Evolutionary conservation across 2,888 invertebrate species (phyloP).

Genomic region (Acanthopleura granulata): DNA sequence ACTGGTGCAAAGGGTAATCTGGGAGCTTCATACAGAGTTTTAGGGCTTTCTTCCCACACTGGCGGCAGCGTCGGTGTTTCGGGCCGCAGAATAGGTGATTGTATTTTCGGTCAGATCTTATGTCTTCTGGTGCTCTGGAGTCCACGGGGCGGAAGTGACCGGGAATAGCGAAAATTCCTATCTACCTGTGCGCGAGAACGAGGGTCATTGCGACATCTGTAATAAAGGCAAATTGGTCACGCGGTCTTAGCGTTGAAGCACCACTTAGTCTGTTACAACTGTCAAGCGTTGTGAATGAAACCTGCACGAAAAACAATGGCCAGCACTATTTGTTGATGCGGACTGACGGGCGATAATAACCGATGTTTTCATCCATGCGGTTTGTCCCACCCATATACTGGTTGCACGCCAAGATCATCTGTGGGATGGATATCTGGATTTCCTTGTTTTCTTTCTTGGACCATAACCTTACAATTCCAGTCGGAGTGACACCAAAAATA

Average conservation of each 20-base stretch:
- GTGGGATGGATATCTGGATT: slow-evolving; percentile 20
- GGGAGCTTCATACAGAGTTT: not conserved
- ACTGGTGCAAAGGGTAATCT: not conserved
- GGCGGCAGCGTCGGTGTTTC: not conserved
- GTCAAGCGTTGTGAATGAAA: slow-evolving; percentile 11
- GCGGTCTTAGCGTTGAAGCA: not conserved
- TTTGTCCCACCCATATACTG: slow-evolving; percentile 28
- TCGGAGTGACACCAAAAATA: slow-evolving; percentile 12
- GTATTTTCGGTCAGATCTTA: too few species aligned
- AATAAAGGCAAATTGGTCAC: not conserved
- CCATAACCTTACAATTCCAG: slow-evolving; percentile 18
- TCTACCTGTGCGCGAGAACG: not conserved
- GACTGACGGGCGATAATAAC: slow-evolving; percentile 20
- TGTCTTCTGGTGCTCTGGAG: too few species aligned
- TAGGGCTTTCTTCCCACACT: not conserved
- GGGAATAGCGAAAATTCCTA: not conserved
- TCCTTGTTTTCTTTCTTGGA: not conserved
- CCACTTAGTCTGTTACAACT: slow-evolving; percentile 12
- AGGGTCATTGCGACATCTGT: not conserved
- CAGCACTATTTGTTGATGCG: slow-evolving; percentile 11
- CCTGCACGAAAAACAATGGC: not conserved
- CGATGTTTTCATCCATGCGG: slow-evolving; percentile 25
- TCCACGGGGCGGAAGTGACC: too few species aligned
- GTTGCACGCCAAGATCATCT: slow-evolving; percentile 24
- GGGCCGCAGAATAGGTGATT: not conserved